Evolutionary conservation across 2,797 vertebrate species (phyloP).

Genomic region (Stomatorhinus walkeri): DNA sequence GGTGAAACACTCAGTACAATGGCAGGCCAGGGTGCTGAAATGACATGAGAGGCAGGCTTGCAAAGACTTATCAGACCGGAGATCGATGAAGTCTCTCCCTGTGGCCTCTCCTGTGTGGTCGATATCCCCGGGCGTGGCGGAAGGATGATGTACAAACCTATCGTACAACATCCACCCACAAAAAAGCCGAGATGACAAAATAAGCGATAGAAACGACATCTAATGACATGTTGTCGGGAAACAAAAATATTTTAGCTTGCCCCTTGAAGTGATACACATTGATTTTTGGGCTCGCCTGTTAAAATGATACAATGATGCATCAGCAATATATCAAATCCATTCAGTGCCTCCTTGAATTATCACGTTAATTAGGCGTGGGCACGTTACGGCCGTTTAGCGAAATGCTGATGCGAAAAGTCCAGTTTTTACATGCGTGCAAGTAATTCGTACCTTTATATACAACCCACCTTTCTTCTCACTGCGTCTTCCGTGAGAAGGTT

Average conservation of each 20-base stretch:
- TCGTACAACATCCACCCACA: neutral
- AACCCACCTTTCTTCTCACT: slow-evolving; percentile 17
- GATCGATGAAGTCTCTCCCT: neutral
- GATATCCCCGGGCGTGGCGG: neutral
- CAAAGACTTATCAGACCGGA: neutral
- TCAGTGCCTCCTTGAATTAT: neutral
- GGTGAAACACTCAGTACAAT: neutral
- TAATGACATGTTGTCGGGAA: neutral
- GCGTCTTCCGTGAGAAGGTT: slow-evolving; percentile 54
- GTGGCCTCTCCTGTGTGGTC: neutral
- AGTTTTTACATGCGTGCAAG: neutral
- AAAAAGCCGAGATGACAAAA: neutral
- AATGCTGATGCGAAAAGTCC: neutral
- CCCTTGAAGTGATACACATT: neutral
- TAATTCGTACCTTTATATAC: neutral
- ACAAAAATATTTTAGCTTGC: neutral
- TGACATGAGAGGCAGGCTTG: neutral
- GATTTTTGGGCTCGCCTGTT: neutral
- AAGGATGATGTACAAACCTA: neutral
- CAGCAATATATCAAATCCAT: neutral
- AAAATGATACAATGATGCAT: neutral
- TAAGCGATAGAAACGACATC: neutral
- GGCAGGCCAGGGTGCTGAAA: neutral
- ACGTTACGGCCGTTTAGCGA: neutral
- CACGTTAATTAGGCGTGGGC: neutral